phyloP scores from a whole-genome alignment of 1,140 invertebrate species.

The Drosophila subpulchrella region DNA sequence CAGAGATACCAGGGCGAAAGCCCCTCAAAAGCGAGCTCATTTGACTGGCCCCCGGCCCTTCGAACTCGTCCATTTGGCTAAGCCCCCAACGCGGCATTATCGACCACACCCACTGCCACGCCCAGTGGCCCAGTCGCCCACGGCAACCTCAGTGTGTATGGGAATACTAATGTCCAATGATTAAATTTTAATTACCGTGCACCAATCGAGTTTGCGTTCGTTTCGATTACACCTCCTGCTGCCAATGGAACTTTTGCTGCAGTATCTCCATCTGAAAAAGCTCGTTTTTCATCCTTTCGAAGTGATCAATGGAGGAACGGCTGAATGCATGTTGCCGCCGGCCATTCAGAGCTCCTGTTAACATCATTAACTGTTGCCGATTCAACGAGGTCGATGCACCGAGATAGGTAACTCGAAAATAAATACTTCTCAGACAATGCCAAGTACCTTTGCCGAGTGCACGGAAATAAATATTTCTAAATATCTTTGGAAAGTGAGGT shows the following conservation, averaged over 20 bases:
- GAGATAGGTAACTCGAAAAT: constrained; percentile 6
- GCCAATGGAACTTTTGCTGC: constrained; percentile 23
- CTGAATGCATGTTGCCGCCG: constrained; percentile 29
- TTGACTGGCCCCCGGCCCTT: constrained; percentile 5
- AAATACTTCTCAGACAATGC: constrained; percentile 21
- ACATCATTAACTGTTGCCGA: constrained; percentile 78
- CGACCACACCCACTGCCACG: constrained; percentile 6
- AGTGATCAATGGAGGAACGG: constrained; percentile 54
- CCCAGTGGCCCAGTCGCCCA: not conserved
- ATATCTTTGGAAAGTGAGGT: too few species aligned
- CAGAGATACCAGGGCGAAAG: constrained; percentile 16
- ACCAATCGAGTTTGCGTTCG: constrained; percentile 73
- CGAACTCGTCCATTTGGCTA: constrained; percentile 11
- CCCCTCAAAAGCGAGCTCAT: constrained; percentile 27
- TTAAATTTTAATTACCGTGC: constrained; percentile 82
- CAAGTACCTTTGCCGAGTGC: constrained; percentile 1
- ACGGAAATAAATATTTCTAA: not conserved
- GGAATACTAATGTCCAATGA: constrained; percentile 79
- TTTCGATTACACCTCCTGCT: constrained; percentile 34
- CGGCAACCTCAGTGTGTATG: constrained; percentile 35
- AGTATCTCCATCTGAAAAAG: constrained; percentile 49
- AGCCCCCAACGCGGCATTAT: not conserved
- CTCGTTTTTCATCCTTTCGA: constrained; percentile 64
- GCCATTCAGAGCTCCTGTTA: constrained; percentile 46
- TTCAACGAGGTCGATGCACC: constrained; percentile 35